Evolutionary conservation across 2,113 vertebrate genomes (phyloP).

Genomic region (Pelusios castaneus): DNA sequence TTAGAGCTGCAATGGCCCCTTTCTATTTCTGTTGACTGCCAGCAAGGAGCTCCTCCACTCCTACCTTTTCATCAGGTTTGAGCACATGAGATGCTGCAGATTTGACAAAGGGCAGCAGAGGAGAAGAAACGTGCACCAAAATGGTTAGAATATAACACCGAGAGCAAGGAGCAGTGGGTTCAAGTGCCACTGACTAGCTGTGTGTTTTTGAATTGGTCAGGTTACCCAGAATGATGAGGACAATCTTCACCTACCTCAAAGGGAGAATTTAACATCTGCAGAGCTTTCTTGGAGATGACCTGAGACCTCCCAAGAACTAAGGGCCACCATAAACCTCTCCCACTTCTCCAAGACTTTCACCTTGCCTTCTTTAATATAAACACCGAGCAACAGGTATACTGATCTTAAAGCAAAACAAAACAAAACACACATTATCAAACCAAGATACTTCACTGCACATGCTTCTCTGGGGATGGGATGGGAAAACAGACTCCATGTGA

Average conservation of each 20-base stretch:
- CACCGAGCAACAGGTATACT: not conserved
- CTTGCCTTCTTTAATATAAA: not conserved
- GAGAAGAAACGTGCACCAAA: not conserved
- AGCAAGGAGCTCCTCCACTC: not conserved
- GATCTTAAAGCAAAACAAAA: not conserved
- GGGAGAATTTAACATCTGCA: not conserved
- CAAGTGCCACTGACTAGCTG: conserved; percentile 17
- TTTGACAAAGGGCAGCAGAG: not conserved
- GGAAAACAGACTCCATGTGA: not conserved
- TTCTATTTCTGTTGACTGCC: not conserved
- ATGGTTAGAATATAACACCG: conserved; percentile 11
- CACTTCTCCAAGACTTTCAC: not conserved
- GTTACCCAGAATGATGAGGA: not conserved
- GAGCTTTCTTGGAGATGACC: not conserved
- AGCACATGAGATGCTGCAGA: not conserved
- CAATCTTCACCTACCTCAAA: not conserved
- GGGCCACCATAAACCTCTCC: not conserved
- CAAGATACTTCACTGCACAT: not conserved
- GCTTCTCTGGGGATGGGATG: conserved; percentile 33
- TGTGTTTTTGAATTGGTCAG: conserved; percentile 38
- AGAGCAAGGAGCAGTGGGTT: conserved; percentile 34
- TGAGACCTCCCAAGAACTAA: not conserved
- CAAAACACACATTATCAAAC: not conserved
- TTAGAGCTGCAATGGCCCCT: not conserved
- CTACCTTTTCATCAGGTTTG: not conserved